Percentiles rank a stretch among this genome's conserved stretches.
These are phyloP conservation scores for Cantharis lateralis DNA, from an alignment of 2,888 invertebrate genomes.

Conservation along the genomic window DNA sequence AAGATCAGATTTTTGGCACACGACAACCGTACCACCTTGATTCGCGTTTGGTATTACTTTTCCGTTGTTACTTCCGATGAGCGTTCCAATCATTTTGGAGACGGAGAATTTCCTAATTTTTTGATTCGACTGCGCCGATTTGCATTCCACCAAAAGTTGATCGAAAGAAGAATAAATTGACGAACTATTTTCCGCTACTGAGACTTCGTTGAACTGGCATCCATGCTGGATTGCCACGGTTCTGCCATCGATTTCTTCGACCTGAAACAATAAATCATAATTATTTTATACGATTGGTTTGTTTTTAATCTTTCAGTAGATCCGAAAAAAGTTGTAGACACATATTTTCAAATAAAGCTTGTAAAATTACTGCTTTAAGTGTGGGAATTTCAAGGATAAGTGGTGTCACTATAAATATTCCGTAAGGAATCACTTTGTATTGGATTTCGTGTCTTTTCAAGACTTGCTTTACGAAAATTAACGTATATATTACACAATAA, in stretches of 20 bases:
- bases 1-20: constrained; percentile 64
- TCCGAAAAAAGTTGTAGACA: background rate
- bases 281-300: background rate
- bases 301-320: background rate
- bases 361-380: background rate
- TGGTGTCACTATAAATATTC: background rate
- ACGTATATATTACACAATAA: background rate
- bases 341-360: background rate
- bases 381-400: background rate
- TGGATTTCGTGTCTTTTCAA: background rate
- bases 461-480: background rate
- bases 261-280: constrained; percentile 58
- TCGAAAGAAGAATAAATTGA: constrained; percentile 77
- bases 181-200: constrained; percentile 78
- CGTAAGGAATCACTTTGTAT: background rate
- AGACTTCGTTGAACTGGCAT: constrained; percentile 80
- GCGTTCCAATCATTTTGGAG: constrained; percentile 77
- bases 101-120: constrained; percentile 76
- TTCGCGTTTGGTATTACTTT: constrained; percentile 51
- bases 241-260: constrained; percentile 73
- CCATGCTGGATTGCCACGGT: constrained; percentile 68
- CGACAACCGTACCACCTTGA: constrained; percentile 63
- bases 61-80: constrained; percentile 63
- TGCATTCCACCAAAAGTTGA: constrained; percentile 68
- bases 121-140: constrained; percentile 56